phyloP scores from a whole-genome alignment of 2,113 vertebrate genomes.

The Hassar affinis region DNA sequence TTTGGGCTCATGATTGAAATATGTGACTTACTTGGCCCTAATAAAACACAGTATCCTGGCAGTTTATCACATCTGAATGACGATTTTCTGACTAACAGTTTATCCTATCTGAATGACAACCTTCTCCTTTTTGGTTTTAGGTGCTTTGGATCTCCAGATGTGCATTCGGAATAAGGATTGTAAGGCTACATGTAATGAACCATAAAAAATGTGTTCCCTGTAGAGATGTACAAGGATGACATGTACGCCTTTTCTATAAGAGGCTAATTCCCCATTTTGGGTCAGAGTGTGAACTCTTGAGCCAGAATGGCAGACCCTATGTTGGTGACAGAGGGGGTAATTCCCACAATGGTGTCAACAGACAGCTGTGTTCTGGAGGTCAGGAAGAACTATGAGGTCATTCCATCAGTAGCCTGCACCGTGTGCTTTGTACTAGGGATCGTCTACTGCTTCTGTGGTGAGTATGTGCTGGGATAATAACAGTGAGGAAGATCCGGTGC shows the following conservation, averaged over 20 bases:
- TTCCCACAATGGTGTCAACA: slow-evolving; percentile 50
- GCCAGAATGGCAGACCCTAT: slow-evolving; percentile 66
- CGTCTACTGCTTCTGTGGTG: slow-evolving; percentile 86
- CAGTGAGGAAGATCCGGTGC: neutral
- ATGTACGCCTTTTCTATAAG: neutral
- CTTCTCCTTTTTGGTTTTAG: slow-evolving; percentile 24
- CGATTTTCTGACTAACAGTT: neutral
- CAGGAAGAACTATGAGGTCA: slow-evolving; percentile 71
- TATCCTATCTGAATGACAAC: neutral
- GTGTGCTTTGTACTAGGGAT: slow-evolving; percentile 80
- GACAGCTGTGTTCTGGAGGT: slow-evolving; percentile 72
- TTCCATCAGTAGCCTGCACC: slow-evolving; percentile 77
- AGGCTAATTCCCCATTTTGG: slow-evolving; percentile 26
- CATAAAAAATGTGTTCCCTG: neutral
- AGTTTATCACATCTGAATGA: neutral
- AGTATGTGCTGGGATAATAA: slow-evolving; percentile 49
- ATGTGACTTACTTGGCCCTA: neutral
- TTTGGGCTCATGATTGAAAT: slow-evolving; percentile 18
- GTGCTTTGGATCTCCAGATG: slow-evolving; percentile 4
- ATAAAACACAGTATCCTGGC: neutral
- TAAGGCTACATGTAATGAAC: neutral
- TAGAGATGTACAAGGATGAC: slow-evolving; percentile 11
- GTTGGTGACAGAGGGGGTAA: slow-evolving; percentile 67
- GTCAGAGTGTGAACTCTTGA: slow-evolving; percentile 31
- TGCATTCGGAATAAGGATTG: neutral